Evolutionary conservation across 2,797 vertebrate species (phyloP), one percentile per base, ranked within the genome.

Genomic region (Cyclopterus lumpus): DNA sequence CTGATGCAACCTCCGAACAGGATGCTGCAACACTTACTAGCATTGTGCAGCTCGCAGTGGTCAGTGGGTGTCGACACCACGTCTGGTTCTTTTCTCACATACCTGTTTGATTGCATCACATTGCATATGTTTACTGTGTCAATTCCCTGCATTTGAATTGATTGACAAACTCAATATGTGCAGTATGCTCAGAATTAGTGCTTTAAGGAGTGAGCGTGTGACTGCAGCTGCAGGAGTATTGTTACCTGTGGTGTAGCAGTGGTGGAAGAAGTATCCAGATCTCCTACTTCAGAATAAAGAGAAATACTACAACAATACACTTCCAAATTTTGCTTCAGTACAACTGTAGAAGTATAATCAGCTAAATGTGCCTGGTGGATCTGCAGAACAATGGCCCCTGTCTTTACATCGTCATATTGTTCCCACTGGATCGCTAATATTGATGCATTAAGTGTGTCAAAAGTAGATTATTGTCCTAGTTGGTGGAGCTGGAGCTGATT

Each of bases 1-100:
- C 0, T 91, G 86, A 92, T 79, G 85, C 82, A 91, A 88, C 28
- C 20, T 6, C 1, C 70, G 9, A 59, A 72, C 73, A 54, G n/a
- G 63, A 46, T 7, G 71, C 68, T 76, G 86, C 70, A 89, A 82
- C 74, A 40, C n/a, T 60, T 6, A 24, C 14, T 5, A 20, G 15
- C 60, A 7, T 2, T 54, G 54, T 49, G 74, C 46, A 24, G 53
- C 6, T 32, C 22, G 42, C 24, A 49, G 5, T 30, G 61, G 65
- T 72, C 77, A 51, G 61, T 5, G 77, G 65, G 71, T 53, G 67
- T 76, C 40, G 16, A 46, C 12, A 1, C 15, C 58, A n/a, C 1
- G 8, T n/a, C 44, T 28, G 24, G 3, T 28, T 12, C 11, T 36
- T 48, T 48, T n/a, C 20, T 48, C 46, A 48, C 18, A 8, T 2